Evolutionary conservation across 2,888 invertebrate genomes (phyloP).

Genomic region (Hypolimnas misippus): DNA sequence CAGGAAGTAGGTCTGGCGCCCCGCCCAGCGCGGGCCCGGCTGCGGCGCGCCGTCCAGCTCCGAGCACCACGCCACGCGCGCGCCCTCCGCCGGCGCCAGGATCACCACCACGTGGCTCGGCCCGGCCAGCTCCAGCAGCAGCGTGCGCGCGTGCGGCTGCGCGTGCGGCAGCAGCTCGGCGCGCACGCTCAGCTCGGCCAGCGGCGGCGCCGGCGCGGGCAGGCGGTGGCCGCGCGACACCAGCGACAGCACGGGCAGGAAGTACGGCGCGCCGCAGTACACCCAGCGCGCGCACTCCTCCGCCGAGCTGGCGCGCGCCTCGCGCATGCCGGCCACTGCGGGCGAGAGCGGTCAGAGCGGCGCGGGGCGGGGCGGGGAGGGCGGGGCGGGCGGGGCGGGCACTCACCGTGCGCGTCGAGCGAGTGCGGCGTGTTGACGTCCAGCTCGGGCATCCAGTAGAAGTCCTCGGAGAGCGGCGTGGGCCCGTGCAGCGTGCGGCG

Average conservation of each 20-base stretch:
- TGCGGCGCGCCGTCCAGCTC: conserved; percentile 31
- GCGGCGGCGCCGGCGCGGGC: conserved; percentile 38
- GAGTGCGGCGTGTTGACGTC: conserved; percentile 88
- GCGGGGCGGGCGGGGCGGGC: neutral
- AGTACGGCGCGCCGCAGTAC: conserved; percentile 92
- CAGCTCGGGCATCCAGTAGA: conserved; percentile 89
- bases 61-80: conserved; percentile 29
- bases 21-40: conserved; percentile 46
- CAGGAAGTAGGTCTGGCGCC: conserved; percentile 46
- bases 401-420: conserved; percentile 49
- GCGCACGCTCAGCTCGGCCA: conserved; percentile 58
- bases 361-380: neutral
- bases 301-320: conserved; percentile 29
- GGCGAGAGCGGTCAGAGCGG: neutral
- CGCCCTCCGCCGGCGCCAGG: conserved; percentile 56
- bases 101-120: conserved; percentile 56
- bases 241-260: conserved; percentile 88
- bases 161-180: conserved; percentile 63
- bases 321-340: conserved; percentile 49
- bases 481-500: conserved; percentile 40
- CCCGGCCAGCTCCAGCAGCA: conserved; percentile 37
- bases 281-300: conserved; percentile 85
- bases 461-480: conserved; percentile 65
- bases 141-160: conserved; percentile 68
- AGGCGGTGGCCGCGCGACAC: conserved; percentile 59